These are phyloP conservation scores for Agriopis leucophaearia DNA, from an alignment of 2,888 invertebrate species.

Conservation along the genomic window DNA sequence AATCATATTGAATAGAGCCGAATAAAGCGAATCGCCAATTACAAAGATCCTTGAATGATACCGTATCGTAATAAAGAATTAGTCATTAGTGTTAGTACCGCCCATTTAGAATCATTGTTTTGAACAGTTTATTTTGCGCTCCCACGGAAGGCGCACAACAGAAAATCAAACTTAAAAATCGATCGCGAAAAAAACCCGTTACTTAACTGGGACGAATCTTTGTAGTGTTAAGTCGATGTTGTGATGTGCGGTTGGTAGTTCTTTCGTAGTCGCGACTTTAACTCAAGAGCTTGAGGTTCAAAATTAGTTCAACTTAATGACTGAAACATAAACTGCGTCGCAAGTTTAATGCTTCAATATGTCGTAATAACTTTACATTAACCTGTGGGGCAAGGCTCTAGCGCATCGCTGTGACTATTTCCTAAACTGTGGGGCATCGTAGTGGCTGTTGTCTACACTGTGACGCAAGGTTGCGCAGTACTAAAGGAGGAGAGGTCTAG, in stretches of 20 bases:
- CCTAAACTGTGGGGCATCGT: constrained; percentile 26
- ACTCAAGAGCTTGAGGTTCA: neutral
- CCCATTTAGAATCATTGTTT: constrained; percentile 10
- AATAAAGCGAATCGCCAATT: constrained; percentile 26
- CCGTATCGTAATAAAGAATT: constrained; percentile 19
- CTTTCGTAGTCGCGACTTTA: neutral
- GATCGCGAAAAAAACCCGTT: constrained; percentile 1
- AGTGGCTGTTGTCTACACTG: constrained; percentile 26
- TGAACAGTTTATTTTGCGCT: constrained; percentile 24
- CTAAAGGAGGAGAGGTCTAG: constrained; percentile 16
- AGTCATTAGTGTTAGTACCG: constrained; percentile 18
- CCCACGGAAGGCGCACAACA: constrained; percentile 14
- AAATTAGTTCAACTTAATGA: constrained; percentile 1
- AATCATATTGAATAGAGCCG: constrained; percentile 9
- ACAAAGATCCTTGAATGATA: constrained; percentile 34
- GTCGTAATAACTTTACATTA: neutral
- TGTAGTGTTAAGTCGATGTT: neutral
- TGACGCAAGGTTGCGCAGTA: constrained; percentile 32
- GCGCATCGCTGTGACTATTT: constrained; percentile 4
- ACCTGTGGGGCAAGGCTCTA: constrained; percentile 13
- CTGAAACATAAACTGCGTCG: constrained; percentile 5
- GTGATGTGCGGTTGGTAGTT: constrained; percentile 3
- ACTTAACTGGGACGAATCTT: constrained; percentile 11
- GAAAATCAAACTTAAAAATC: neutral
- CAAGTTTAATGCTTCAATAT: constrained; percentile 1